phyloP scores from a whole-genome alignment of 64 coral and sea anemone genomes.

The Catalaphyllia jardinei region DNA sequence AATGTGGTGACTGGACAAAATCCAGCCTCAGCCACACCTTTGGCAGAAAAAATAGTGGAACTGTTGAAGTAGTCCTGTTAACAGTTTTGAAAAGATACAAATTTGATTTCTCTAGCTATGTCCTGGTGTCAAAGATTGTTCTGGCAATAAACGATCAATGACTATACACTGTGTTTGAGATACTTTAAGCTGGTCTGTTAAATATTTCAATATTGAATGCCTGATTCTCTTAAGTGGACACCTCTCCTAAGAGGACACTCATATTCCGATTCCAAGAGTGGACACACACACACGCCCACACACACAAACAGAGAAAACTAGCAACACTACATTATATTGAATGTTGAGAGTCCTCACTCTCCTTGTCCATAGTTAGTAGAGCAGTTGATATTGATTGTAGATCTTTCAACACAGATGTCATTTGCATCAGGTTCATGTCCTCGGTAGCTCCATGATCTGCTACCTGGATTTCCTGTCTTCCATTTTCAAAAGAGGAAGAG shows the following conservation, averaged over 20 bases:
- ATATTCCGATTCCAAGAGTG: no score
- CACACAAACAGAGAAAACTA: no score
- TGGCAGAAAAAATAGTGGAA: constrained; percentile 81
- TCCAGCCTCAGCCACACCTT: constrained; percentile 84
- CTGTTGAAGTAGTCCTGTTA: constrained; percentile 32
- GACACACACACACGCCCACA: no score
- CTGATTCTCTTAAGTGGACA: no score
- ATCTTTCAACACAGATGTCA: constrained; percentile 56
- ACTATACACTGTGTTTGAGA: no score
- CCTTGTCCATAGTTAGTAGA: constrained; percentile 46
- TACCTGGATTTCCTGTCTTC: neutral
- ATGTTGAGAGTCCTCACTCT: constrained; percentile 29
- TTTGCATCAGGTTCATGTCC: constrained; percentile 16
- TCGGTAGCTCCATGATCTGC: neutral
- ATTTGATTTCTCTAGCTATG: neutral
- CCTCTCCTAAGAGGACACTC: no score
- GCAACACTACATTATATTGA: neutral
- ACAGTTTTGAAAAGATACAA: neutral
- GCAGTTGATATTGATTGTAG: constrained; percentile 55
- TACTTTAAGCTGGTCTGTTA: no score
- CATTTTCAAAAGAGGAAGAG: neutral
- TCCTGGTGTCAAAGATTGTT: no score
- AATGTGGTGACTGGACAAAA: constrained; percentile 89
- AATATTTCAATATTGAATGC: no score
- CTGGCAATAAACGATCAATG: no score